Evolutionary conservation across 2,113 vertebrate species (phyloP), one percentile per base, ranked within the genome.

Genomic region (Phodopus roborovskii): DNA sequence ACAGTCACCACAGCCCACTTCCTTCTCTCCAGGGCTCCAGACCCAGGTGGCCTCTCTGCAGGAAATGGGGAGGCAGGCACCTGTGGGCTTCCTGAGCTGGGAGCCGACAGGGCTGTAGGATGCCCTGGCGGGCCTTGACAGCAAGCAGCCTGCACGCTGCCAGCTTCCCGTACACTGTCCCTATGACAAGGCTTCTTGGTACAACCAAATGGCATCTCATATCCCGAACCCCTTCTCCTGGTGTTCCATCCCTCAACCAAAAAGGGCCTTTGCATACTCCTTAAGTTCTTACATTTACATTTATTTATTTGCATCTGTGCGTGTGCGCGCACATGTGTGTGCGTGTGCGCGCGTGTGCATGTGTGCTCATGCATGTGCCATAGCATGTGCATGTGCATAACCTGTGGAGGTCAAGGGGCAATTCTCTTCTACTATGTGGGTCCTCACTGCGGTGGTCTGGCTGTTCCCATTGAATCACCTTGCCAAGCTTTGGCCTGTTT

Each of bases 151-250:
- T 16, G 5, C 6, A 33, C 13, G 3, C 17, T 3, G 75, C 22
- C n/a, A n/a, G n/a, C n/a, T 33, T 7, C 4, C 9, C n/a, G 33
- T 48, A 42, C 11, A 48, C 10, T 39, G 53, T 7, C 58, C 45
- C n/a, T 71, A 9, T 33, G n/a, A 22, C 4, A 0, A 66, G 78
- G 75, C 73, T 39, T n/a, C 33, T 17, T 13, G 62, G 64, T 36
- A 39, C 56, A 20, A 8, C 53, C 62, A 33, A 30, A 30, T 1
- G 74, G 64, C 7, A 20, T 19, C 73, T 26, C 58, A 42, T 24
- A 75, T 28, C 81, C 50, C 3, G 0, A 42, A 9, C 20, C 17
- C 19, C 48, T 10, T 0, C 28, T 6, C 60, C 45, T 1, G 2
- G 19, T 20, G 4, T 15, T 60, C 24, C 24, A 30, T 16, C 58